phyloP scores from a whole-genome alignment of 1,140 invertebrate genomes.

The Zaprionus ghesquierei region DNA sequence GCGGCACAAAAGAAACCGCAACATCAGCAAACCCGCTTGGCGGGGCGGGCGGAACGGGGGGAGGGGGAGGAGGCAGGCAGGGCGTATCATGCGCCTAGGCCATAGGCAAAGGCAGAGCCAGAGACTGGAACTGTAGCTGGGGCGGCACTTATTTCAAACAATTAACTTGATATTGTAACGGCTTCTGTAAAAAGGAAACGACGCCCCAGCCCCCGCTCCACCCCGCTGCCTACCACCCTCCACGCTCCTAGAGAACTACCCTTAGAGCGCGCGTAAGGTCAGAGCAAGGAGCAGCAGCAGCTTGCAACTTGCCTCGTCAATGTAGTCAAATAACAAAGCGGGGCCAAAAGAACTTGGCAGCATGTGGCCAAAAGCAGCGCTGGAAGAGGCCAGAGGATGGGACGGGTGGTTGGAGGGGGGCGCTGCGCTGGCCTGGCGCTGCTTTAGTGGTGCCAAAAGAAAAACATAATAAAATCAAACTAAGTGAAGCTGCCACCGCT shows the following conservation, averaged over 20 bases:
- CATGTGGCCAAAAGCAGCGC: conserved; percentile 64
- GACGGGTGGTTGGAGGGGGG: not conserved
- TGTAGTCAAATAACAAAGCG: conserved; percentile 64
- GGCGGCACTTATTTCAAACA: conserved; percentile 79
- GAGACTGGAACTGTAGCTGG: not conserved
- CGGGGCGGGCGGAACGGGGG: not conserved
- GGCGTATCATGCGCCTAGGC: not conserved
- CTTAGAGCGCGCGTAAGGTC: conserved; percentile 28
- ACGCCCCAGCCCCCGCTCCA: conserved; percentile 12
- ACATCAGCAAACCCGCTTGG: conserved; percentile 64
- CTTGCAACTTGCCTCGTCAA: conserved; percentile 35
- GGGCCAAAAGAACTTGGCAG: conserved; percentile 57
- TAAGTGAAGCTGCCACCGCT: conserved; percentile 67
- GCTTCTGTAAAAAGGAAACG: conserved; percentile 50
- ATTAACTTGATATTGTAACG: conserved; percentile 81
- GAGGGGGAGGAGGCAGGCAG: not conserved
- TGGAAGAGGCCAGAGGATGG: not conserved
- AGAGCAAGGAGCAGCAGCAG: not conserved
- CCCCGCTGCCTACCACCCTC: not conserved
- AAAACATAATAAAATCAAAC: conserved; percentile 81
- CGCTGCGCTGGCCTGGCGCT: not conserved
- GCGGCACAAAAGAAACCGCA: conserved; percentile 78
- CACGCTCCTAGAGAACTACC: not conserved
- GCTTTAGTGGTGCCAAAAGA: conserved; percentile 68
- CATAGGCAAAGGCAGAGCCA: conserved; percentile 1